Evolutionary conservation across 2,888 invertebrate species (phyloP).

Genomic region (Monopis laevigella): DNA sequence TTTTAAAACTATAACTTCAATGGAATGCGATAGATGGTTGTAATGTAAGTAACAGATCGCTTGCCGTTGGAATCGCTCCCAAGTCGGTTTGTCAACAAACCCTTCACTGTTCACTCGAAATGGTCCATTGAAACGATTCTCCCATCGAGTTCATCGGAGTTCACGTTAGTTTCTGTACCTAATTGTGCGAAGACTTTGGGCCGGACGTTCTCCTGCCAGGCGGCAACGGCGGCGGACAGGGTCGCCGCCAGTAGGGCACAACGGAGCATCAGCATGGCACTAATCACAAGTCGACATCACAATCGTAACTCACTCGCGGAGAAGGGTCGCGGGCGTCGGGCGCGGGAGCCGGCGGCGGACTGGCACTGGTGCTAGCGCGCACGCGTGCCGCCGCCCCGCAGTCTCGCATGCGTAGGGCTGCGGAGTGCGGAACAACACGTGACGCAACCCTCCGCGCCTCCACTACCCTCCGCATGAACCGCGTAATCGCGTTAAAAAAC

Average conservation of each 20-base stretch:
- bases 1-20: no score
- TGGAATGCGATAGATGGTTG: no score
- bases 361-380: slow-evolving; percentile 60
- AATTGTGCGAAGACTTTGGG: slow-evolving; percentile 93
- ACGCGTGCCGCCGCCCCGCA: slow-evolving; percentile 57
- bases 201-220: slow-evolving; percentile 92
- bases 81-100: slow-evolving; percentile 2
- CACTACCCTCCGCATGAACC: slow-evolving; percentile 25
- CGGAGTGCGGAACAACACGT: slow-evolving; percentile 66
- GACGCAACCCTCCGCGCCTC: slow-evolving; percentile 64
- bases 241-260: slow-evolving; percentile 58
- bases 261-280: slow-evolving; percentile 62
- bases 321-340: slow-evolving; percentile 45
- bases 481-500: slow-evolving; percentile 25
- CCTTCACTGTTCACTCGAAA: not conserved
- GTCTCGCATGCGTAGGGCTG: slow-evolving; percentile 66
- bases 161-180: slow-evolving; percentile 63
- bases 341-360: slow-evolving; percentile 64
- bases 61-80: no score
- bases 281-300: slow-evolving; percentile 65
- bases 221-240: slow-evolving; percentile 67
- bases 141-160: slow-evolving; percentile 31
- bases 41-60: no score
- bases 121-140: slow-evolving; percentile 43
- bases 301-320: slow-evolving; percentile 44